Base-by-base conservation (phyloP, 2,797 vertebrate species). In the Ataeniobius toweri region DNA sequence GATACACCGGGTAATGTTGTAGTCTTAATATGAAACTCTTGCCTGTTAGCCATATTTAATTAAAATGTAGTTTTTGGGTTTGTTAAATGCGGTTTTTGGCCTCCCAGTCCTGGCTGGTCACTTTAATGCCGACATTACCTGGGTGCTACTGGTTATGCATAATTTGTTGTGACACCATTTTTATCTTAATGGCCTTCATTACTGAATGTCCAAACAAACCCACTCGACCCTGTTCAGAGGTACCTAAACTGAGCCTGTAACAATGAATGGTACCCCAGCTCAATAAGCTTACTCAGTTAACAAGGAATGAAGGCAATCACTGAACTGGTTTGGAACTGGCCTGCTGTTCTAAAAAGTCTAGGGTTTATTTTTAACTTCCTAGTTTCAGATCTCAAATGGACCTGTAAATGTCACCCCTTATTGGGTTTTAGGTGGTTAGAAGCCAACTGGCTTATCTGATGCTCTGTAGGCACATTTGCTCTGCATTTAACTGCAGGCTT, bases 161-260 rank as follows among this genome's bases (percentile, higher is more conserved):
- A 73, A 73, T 81, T 79, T 85, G 70, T 78, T 55, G 28, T 86
- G 85, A 89, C 85, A 13, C 85, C 70, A 86, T 84, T 90, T 92
- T 53, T 77, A n/a, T 55, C 48, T n/a, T 70, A 39, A 9, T 67
- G 82, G 65, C 82, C 78, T 83, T 74, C 12, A 76, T 76, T 51
- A 46, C 67, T 39, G 56, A 74, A 81, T 81, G 71, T 80, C 79
- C 22, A 75, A 75, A 83, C 67, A 68, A 65, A 88, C 50, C 76
- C 28, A 61, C 74, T 69, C 59, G 69, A 80, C 86, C 79, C 86
- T 83, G 24, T 87, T 90, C 86, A 81, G 80, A 73, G 69, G 50
- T 73, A 55, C 86, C 85, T 83, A 90, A 91, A 86, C 78, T 85
- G 78, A 88, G 88, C 79, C 85, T 61, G n/a, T 18, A 74, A 81